Percentiles rank a stretch among this genome's conserved stretches.
phyloP scores from a whole-genome alignment of 1,140 invertebrate genomes.

The Apis dorsata region DNA sequence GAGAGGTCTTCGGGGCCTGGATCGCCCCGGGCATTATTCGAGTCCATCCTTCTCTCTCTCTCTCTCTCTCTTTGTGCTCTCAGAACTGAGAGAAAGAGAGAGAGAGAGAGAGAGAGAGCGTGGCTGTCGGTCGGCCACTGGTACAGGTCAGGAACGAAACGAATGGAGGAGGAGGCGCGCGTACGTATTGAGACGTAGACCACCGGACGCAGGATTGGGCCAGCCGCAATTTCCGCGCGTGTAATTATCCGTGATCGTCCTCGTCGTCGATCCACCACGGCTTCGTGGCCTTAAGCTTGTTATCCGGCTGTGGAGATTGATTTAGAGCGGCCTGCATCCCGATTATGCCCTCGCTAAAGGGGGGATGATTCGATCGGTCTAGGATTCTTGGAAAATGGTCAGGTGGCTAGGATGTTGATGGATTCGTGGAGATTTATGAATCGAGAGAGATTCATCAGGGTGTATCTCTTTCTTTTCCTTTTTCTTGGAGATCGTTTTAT shows the following conservation, averaged over 20 bases:
- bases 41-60: not conserved
- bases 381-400: not conserved
- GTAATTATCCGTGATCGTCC: constrained; percentile 59
- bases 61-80: no score
- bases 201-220: constrained; percentile 56
- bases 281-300: constrained; percentile 37
- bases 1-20: not conserved
- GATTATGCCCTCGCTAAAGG: not conserved
- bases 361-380: constrained; percentile 8
- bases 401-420: no score
- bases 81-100: no score
- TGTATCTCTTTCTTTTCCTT: no score
- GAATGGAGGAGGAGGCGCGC: constrained; percentile 6
- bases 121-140: constrained; percentile 8
- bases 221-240: constrained; percentile 62
- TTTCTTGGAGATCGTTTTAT: no score
- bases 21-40: constrained; percentile 47
- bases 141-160: constrained; percentile 37
- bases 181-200: constrained; percentile 64
- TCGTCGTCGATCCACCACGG: not conserved
- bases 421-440: no score
- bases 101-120: not conserved
- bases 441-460: no score
- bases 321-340: constrained; percentile 46
- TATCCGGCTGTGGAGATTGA: constrained; percentile 65